phyloP scores from a whole-genome alignment of 1,140 invertebrate genomes.

The Trypoxylus dichotomus region DNA sequence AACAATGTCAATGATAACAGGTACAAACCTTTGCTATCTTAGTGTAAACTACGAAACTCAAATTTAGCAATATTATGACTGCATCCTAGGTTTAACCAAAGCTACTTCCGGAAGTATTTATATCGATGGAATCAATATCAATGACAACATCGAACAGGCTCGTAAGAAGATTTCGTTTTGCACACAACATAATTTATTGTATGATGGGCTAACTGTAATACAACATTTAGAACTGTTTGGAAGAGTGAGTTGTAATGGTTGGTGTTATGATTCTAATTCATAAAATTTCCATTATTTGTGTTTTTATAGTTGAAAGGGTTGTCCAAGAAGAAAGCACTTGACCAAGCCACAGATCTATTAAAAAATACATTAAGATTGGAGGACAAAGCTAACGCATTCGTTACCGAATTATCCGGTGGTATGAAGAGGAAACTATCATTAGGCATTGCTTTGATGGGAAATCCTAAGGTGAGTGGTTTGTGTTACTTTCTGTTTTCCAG shows the following conservation, averaged over 20 bases:
- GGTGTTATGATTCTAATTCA: not conserved
- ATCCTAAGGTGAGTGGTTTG: conserved; percentile 48
- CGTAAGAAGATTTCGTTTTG: conserved; percentile 70
- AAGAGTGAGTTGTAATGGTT: conserved; percentile 53
- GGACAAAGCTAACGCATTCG: conserved; percentile 59
- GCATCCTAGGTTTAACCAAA: conserved; percentile 58
- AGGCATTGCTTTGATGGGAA: conserved; percentile 64
- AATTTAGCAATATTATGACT: not conserved
- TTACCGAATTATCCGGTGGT: conserved; percentile 64
- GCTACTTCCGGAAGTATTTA: conserved; percentile 71
- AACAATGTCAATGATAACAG: conserved; percentile 72
- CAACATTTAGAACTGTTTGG: conserved; percentile 78
- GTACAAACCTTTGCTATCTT: conserved; percentile 48
- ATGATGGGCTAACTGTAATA: conserved; percentile 72
- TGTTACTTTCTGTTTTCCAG: too few species aligned
- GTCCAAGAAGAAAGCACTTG: conserved; percentile 47
- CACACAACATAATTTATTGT: conserved; percentile 82
- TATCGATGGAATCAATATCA: conserved; percentile 59
- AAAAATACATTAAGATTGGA: conserved; percentile 57
- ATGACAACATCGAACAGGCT: conserved; percentile 39
- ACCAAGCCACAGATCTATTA: conserved; percentile 56
- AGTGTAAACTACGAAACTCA: not conserved
- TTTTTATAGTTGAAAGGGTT: conserved; percentile 61
- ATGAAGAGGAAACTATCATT: conserved; percentile 71
- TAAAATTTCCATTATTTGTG: not conserved